Evolutionary conservation across 2,797 vertebrate genomes (phyloP), one percentile per base, ranked within the genome.

Genomic region (Artibeus jamaicensis): DNA sequence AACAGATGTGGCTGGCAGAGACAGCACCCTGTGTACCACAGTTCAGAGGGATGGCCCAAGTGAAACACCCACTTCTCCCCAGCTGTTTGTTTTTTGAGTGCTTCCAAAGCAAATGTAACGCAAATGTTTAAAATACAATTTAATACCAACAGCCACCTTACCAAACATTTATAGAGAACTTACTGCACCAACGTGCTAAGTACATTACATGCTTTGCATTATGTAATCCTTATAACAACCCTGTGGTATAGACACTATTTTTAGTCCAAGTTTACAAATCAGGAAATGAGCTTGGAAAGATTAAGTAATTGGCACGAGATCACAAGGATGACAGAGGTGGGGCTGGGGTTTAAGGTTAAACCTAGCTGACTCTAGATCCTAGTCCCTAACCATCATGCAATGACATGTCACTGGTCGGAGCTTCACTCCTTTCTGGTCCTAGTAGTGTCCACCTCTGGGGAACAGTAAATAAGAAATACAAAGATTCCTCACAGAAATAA

Each of bases 91-190:
- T 89, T 67, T 71, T 59, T 39, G n/a, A 87, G 39, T 57, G 7
- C 55, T 88, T 93, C 82, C n/a, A 34, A 91, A 96, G 77, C 37
- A 87, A 93, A 78, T 9, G 26, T 94, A 68, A 94, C 44, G 53
- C 71, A 79, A 94, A 85, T 84, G 79, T 95, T 95, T 95, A 96
- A 96, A 97, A 93, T 67, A 77, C 70, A 91, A 42, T 73, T 39
- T 9, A 68, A 26, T 12, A 87, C 93, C 50, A 93, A 62, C 15
- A 83, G 67, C 26, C 55, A 79, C 55, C 7, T 4, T 34, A 32
- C 77, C 62, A 95, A 78, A 93, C 62, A 46, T 37, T 85, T 84
- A 86, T 26, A 53, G 62, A 77, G 81, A 76, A 89, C 42, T 71
- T 74, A 77, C 32, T 57, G 68, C 59, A 22, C 84, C 50, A 74